Conservation (phyloP, 2,113 vertebrate genomes). For the Campylomormyrus numenius region DNA sequence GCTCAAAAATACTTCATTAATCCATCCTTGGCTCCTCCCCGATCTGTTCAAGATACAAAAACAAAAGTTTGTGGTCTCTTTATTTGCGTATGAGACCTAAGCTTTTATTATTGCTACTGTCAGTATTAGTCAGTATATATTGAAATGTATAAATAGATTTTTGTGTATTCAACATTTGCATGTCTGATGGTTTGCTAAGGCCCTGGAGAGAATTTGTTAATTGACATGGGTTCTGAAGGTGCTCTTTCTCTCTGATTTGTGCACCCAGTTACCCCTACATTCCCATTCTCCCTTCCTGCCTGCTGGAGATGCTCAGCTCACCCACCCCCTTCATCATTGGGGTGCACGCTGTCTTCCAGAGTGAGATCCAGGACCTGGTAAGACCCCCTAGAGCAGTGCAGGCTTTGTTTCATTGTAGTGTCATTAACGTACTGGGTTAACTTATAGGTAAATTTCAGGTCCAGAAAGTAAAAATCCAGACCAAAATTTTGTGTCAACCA, state of each 20-base stretch:
- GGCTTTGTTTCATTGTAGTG: neutral
- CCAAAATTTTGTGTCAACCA: neutral
- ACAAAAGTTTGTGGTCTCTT: neutral
- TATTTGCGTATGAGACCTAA: neutral
- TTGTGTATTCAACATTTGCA: neutral
- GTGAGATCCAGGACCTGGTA: conserved; percentile 90
- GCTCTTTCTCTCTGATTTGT: neutral
- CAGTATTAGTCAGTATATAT: neutral
- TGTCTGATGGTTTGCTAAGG: neutral
- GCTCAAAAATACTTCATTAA: neutral
- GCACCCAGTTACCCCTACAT: conserved; percentile 87
- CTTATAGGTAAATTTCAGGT: neutral
- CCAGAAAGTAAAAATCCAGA: neutral
- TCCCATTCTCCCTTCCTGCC: conserved; percentile 89
- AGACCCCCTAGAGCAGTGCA: conserved; percentile 40
- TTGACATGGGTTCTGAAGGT: neutral
- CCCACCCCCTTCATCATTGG: conserved; percentile 98
- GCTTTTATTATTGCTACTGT: neutral
- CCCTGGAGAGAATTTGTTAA: neutral
- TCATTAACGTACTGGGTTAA: neutral
- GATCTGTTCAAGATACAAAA: neutral
- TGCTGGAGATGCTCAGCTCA: conserved; percentile 92
- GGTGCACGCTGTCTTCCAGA: conserved; percentile 90
- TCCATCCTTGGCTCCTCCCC: neutral
- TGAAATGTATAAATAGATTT: neutral